Base-by-base conservation (phyloP, 2,888 invertebrate genomes). In the Gasteruption jaculator region DNA sequence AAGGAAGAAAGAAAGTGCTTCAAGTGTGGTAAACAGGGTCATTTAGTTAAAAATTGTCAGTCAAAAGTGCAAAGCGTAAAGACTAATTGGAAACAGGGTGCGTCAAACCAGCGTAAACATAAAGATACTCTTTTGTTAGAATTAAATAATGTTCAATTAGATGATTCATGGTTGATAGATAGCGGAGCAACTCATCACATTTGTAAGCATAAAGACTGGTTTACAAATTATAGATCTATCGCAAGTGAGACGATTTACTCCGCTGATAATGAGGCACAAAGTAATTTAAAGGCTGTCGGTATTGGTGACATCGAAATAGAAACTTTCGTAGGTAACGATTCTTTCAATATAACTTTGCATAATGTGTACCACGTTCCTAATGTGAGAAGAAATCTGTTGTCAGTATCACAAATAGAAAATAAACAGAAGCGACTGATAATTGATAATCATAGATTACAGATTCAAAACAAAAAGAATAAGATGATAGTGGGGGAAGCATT, bases 121-220 rank as follows among this genome's bases (percentile, higher is more conserved):
- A 32, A 15, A 32, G 32, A 32, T 10, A 16, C 16, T 10, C 11
- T 32, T 15, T 32, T 32, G 16, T 10, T 32, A 32, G 32, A 32
- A 15, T 10, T 32, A 16, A 32, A 32, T 32, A 32, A 32, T 11
- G 11, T 32, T 10, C 32, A 32, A 10, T 16, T 32, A 32, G 32
- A 16, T 6, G 16, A 32, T 16, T 32, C 15, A 5, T 32, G 32
- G 32, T 11, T 32, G 10, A 8, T 32, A 16, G 32, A 32, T 11
- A 32, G 32, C 16, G 32, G 32, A 10, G 32, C 32, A 32, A 32
- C 32, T 5, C 32, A 32, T 15, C 32, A 32, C 11, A 11, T 29
- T 7, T 29, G 29, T 14, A 29, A 29, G 12, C 6, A 11, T 8
- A 29, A 14, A 29, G 29, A 29, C 11, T 29, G 29, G 29, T 29